phyloP scores from a whole-genome alignment of 2,888 invertebrate species.

The Craniophora ligustri region DNA sequence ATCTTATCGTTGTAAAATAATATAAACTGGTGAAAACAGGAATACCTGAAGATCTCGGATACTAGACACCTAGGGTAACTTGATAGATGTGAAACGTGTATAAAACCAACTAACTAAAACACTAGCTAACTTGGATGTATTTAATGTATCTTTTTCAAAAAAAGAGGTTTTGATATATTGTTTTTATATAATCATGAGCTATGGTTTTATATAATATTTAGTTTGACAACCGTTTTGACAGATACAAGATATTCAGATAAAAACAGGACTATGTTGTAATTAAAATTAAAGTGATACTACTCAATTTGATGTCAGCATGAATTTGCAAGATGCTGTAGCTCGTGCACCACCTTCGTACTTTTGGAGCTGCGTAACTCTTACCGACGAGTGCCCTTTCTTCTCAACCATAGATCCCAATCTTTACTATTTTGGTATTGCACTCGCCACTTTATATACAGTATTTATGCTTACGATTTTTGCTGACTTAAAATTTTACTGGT shows the following conservation, averaged over 20 bases:
- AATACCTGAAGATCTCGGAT: too few species aligned
- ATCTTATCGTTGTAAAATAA: too few species aligned
- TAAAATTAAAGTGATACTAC: conserved; percentile 28
- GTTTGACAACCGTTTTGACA: conserved; percentile 18
- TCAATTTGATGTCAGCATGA: conserved; percentile 57
- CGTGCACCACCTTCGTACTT: conserved; percentile 67
- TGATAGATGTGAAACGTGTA: too few species aligned
- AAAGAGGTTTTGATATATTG: too few species aligned
- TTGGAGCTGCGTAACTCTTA: conserved; percentile 76
- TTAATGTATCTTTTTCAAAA: too few species aligned
- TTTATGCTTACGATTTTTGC: conserved; percentile 68
- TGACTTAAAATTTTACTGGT: conserved; percentile 77
- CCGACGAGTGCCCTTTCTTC: conserved; percentile 73
- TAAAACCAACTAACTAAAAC: too few species aligned
- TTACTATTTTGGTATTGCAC: conserved; percentile 69
- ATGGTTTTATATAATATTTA: background rate
- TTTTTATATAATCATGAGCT: background rate
- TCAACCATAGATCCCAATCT: conserved; percentile 68
- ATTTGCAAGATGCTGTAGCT: conserved; percentile 41
- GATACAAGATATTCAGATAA: conserved; percentile 13
- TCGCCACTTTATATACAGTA: conserved; percentile 67
- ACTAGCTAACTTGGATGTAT: too few species aligned
- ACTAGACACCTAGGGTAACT: too few species aligned
- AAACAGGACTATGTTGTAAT: conserved; percentile 3
- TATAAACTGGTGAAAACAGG: too few species aligned